phyloP scores from a whole-genome alignment of 2,113 vertebrate species.

The Hypocryptadius cinnamomeus region DNA sequence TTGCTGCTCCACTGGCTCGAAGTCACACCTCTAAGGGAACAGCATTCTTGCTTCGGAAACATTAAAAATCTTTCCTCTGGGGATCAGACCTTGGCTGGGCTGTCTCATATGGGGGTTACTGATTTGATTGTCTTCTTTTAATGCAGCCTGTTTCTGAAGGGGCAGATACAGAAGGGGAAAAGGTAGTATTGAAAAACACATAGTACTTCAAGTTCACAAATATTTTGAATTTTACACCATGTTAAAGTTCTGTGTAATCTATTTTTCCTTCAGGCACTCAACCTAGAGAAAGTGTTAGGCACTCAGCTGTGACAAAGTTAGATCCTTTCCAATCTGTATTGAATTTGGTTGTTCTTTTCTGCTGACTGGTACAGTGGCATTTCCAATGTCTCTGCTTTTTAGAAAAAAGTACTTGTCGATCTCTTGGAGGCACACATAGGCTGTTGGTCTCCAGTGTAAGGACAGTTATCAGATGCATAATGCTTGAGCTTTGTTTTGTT shows the following conservation, averaged over 20 bases:
- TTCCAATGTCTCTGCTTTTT: background rate
- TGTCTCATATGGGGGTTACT: background rate
- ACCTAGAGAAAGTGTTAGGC: background rate
- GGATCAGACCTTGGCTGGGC: background rate
- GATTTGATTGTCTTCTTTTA: background rate
- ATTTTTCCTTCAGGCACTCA: background rate
- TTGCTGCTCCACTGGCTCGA: background rate
- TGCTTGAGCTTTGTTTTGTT: background rate
- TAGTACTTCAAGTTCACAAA: background rate
- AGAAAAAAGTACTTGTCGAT: background rate
- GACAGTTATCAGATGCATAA: background rate
- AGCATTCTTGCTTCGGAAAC: background rate
- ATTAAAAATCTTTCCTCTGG: background rate
- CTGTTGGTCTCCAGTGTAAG: background rate
- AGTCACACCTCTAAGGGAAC: background rate
- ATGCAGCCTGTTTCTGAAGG: background rate
- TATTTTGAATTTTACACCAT: background rate
- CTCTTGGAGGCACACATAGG: background rate
- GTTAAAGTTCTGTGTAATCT: background rate
- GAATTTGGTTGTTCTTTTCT: background rate
- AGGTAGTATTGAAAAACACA: background rate
- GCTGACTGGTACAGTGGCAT: background rate
- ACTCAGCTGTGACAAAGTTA: background rate
- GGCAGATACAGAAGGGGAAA: background rate
- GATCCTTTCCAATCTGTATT: background rate